phyloP scores from a whole-genome alignment of 2,113 vertebrate species.

The Colaptes auratus region DNA sequence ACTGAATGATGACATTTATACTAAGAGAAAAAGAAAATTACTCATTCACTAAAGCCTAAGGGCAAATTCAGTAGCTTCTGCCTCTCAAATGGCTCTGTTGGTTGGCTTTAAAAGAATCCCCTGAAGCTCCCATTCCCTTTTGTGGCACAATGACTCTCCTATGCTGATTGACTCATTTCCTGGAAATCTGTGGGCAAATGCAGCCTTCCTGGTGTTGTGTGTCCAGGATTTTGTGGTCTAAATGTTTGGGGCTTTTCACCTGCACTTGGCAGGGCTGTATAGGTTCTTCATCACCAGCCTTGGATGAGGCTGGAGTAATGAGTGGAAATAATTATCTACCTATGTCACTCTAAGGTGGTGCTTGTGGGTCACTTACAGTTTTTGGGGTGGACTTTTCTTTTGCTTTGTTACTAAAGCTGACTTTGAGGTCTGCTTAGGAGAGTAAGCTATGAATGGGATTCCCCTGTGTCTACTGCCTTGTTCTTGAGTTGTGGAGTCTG shows the following conservation, averaged over 20 bases:
- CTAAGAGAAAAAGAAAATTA: background rate
- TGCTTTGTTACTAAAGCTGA: background rate
- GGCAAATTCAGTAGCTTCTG: slow-evolving; percentile 6
- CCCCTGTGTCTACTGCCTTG: fast-evolving
- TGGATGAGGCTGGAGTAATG: background rate
- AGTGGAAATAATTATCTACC: background rate
- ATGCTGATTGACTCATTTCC: background rate
- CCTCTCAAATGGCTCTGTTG: background rate
- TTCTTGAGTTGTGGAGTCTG: background rate
- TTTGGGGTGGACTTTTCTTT: background rate
- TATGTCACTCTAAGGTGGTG: background rate
- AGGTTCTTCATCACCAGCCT: background rate
- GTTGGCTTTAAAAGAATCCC: background rate
- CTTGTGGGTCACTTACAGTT: background rate
- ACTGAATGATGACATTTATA: slow-evolving; percentile 1
- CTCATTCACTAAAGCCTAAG: background rate
- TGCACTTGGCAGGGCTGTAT: background rate
- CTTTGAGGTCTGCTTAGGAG: background rate
- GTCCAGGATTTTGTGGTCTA: background rate
- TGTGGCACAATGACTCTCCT: background rate
- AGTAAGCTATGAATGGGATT: background rate
- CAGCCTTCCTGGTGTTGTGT: background rate
- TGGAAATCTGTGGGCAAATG: background rate
- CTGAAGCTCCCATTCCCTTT: background rate
- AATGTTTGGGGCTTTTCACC: background rate